Evolutionary conservation across 2,888 invertebrate species (phyloP).

Genomic region (Oasisia sp.): DNA sequence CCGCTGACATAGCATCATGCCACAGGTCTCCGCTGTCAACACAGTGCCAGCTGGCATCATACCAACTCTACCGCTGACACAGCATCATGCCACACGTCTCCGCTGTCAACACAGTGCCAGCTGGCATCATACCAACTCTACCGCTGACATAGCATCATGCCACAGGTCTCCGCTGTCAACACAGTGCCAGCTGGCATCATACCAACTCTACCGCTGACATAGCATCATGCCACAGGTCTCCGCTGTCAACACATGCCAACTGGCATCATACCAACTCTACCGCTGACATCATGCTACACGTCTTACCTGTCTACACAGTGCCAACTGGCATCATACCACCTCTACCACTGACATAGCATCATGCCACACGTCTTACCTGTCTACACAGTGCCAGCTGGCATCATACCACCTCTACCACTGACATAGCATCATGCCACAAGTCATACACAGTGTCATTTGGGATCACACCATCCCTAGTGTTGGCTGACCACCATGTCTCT

Average conservation of each 20-base stretch:
- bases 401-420: background rate
- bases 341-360: background rate
- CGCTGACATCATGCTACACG: slow-evolving; percentile 48
- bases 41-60: background rate
- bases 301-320: slow-evolving; percentile 46
- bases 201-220: background rate
- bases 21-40: background rate
- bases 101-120: background rate
- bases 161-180: background rate
- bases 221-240: background rate
- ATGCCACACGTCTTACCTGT: background rate
- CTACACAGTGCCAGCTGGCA: background rate
- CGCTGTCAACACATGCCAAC: background rate
- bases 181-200: background rate
- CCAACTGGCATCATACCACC: background rate
- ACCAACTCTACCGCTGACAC: background rate
- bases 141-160: background rate
- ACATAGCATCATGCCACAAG: background rate
- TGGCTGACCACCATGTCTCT: too few species aligned
- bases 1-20: background rate
- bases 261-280: background rate
- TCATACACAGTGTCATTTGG: background rate
- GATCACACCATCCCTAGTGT: background rate
- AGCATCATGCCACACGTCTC: background rate
- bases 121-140: background rate